phyloP scores from a whole-genome alignment of 2,797 vertebrate genomes.

The Melopsittacus undulatus region DNA sequence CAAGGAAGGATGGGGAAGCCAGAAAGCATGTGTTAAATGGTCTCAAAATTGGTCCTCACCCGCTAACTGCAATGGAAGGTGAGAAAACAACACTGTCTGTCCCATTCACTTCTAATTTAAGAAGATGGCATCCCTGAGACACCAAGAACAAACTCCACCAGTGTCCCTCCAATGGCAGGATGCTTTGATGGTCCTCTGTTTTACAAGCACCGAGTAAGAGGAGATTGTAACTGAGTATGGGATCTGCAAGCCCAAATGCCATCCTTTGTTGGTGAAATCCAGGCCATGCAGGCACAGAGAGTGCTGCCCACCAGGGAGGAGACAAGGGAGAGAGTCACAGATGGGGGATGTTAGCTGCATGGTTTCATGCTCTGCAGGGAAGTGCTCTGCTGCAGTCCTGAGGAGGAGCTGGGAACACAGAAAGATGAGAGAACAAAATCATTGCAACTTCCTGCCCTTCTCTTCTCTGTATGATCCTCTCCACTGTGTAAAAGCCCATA shows the following conservation, averaged over 20 bases:
- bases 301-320: not conserved
- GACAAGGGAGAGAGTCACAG: slow-evolving; percentile 15
- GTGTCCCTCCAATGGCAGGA: fast-evolving
- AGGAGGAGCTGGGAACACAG: not conserved
- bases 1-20: not conserved
- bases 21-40: not conserved
- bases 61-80: not conserved
- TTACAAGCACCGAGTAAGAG: not conserved
- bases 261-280: fast-evolving
- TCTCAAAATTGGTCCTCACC: not conserved
- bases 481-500: not conserved
- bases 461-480: not conserved
- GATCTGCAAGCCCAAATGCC: not conserved
- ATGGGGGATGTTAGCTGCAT: slow-evolving; percentile 26
- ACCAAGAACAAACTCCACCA: not conserved
- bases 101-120: not conserved
- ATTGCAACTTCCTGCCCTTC: not conserved
- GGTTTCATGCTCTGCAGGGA: slow-evolving; percentile 30
- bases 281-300: not conserved
- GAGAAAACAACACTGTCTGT: not conserved
- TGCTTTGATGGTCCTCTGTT: not conserved
- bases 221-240: not conserved
- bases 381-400: not conserved
- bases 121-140: not conserved
- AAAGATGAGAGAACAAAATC: not conserved